phyloP scores from a whole-genome alignment of 2,113 vertebrate genomes.

The Puffinus mauretanicus region DNA sequence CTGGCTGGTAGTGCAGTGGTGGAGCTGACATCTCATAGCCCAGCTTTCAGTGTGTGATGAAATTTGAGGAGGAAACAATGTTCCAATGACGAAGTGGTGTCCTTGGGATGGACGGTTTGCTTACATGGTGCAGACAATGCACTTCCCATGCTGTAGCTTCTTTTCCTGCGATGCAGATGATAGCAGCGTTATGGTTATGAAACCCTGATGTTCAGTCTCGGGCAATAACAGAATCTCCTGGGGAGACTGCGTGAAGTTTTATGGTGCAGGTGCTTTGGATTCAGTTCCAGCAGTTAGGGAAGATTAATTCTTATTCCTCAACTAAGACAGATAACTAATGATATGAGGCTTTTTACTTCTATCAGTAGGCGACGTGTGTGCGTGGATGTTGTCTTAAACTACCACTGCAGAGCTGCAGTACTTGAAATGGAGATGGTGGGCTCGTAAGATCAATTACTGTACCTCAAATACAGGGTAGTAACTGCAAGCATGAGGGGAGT shows the following conservation, averaged over 20 bases:
- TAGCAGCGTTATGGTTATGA: rapidly evolving
- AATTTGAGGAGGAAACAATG: not conserved
- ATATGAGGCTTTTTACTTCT: not conserved
- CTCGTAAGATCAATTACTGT: rapidly evolving
- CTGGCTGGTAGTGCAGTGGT: not conserved
- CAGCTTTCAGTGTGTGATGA: rapidly evolving
- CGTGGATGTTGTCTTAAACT: not conserved
- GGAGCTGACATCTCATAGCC: not conserved
- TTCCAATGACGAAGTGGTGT: not conserved
- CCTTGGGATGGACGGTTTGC: not conserved
- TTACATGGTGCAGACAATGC: not conserved
- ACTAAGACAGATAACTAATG: not conserved
- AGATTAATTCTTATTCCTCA: not conserved
- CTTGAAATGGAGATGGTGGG: not conserved
- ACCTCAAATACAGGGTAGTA: not conserved
- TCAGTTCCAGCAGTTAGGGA: not conserved
- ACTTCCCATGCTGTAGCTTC: not conserved
- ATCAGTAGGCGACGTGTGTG: not conserved
- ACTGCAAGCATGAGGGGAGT: not conserved
- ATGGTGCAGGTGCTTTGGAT: not conserved
- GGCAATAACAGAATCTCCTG: not conserved
- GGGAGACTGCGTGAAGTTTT: not conserved
- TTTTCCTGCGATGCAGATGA: not conserved
- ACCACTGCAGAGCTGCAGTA: not conserved
- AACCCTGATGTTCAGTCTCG: not conserved